These are phyloP conservation scores for Caenorhabditis sp. DNA, from an alignment of 2,888 invertebrate genomes.

Conservation along the genomic window DNA sequence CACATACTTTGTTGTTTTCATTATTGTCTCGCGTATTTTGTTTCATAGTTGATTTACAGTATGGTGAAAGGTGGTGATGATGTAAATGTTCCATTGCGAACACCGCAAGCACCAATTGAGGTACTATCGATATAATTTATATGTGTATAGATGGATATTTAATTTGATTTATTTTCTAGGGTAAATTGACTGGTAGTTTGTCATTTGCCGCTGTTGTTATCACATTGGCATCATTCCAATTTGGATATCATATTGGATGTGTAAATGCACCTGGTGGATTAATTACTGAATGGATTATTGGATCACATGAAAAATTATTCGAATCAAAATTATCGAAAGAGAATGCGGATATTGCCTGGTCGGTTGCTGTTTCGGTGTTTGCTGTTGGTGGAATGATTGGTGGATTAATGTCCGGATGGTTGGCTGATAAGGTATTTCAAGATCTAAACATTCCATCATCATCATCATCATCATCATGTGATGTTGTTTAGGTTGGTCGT, in stretches of 20 bases:
- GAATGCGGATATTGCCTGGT: conserved; percentile 63
- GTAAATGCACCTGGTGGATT: conserved; percentile 82
- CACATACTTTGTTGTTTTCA: too few relatives aligned
- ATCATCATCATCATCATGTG: too few relatives aligned
- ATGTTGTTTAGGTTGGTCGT: conserved; percentile 17
- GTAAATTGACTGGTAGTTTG: conserved; percentile 61
- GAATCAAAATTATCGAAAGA: conserved; percentile 45
- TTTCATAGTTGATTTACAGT: neutral
- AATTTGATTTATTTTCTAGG: conserved; percentile 23
- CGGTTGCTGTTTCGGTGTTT: conserved; percentile 91
- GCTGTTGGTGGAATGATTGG: conserved; percentile 98
- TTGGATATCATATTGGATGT: conserved; percentile 92
- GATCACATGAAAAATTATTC: conserved; percentile 56
- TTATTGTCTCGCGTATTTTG: neutral
- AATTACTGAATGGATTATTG: conserved; percentile 61
- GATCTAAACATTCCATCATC: too few relatives aligned
- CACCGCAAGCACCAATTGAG: conserved; percentile 9
- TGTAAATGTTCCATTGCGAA: conserved; percentile 23
- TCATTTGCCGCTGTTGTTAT: conserved; percentile 83
- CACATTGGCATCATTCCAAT: conserved; percentile 87
- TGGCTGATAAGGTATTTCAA: conserved; percentile 92
- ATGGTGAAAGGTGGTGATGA: conserved; percentile 28
- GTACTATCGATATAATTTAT: neutral
- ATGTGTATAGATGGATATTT: neutral
- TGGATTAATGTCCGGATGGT: conserved; percentile 92